These are phyloP conservation scores for Aplidium turbinatum DNA, from an alignment of 23 tunicate genomes.

Conservation along the genomic window DNA sequence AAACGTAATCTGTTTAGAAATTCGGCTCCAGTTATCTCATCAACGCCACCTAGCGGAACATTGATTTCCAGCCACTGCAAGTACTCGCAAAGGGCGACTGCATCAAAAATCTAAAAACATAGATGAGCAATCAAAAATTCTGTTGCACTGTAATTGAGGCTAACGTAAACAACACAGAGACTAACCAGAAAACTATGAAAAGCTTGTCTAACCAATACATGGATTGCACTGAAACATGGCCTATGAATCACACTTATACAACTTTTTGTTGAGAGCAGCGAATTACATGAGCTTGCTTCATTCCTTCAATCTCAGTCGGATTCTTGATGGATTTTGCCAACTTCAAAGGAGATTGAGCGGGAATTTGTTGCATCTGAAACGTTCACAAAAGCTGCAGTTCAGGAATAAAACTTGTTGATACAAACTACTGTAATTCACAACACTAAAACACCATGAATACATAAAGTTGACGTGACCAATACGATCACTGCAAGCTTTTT, in stretches of 20 bases:
- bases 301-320: constrained; percentile 58
- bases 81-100: constrained; percentile 86
- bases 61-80: constrained; percentile 68
- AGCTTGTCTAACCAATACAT: too few species aligned
- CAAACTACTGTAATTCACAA: too few species aligned
- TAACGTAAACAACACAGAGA: too few species aligned
- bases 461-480: too few species aligned
- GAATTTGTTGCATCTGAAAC: constrained; percentile 58
- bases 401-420: too few species aligned
- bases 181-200: too few species aligned
- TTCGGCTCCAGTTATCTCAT: constrained; percentile 80
- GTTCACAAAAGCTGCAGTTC: too few species aligned
- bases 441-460: too few species aligned
- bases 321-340: constrained; percentile 72
- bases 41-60: constrained; percentile 60
- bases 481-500: too few species aligned
- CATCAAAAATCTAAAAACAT: constrained; percentile 68
- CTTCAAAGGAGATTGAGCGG: constrained; percentile 54
- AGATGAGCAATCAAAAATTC: too few species aligned
- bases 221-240: too few species aligned
- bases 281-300: constrained; percentile 91
- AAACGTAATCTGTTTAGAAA: constrained; percentile 50
- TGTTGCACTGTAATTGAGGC: too few species aligned
- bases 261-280: not conserved
- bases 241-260: not conserved